phyloP scores from a whole-genome alignment of 1,140 invertebrate species.

The Brachionus rotundiformis region DNA sequence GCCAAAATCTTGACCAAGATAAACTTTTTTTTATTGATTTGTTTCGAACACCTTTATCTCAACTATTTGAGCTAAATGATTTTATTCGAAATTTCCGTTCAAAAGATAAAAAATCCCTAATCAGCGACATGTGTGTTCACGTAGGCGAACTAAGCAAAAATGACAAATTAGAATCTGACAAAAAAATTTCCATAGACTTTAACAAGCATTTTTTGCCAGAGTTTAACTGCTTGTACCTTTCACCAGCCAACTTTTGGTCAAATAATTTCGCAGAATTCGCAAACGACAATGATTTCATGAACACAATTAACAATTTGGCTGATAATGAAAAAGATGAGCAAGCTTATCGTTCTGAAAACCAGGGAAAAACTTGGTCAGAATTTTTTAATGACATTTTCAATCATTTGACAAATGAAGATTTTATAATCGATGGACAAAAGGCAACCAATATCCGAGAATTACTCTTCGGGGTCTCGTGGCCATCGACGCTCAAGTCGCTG shows the following conservation, averaged over 20 bases:
- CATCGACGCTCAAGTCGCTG: neutral
- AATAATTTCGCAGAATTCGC: constrained; percentile 68
- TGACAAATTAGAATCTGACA: neutral
- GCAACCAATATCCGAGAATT: neutral
- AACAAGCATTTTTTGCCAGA: constrained; percentile 70
- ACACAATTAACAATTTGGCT: neutral
- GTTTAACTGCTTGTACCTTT: constrained; percentile 86
- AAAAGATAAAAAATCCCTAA: constrained; percentile 26
- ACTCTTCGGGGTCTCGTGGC: constrained; percentile 40
- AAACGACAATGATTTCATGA: constrained; percentile 54
- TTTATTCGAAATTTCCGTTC: constrained; percentile 35
- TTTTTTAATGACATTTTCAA: neutral
- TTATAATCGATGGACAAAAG: constrained; percentile 23
- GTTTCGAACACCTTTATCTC: constrained; percentile 24
- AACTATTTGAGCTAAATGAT: constrained; percentile 26
- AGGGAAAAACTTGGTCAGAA: constrained; percentile 2
- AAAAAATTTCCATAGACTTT: constrained; percentile 15
- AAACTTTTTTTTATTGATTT: constrained; percentile 32
- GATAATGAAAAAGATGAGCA: neutral
- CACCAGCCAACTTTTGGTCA: constrained; percentile 89
- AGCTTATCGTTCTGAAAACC: neutral
- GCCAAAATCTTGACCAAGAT: neutral
- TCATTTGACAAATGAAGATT: constrained; percentile 5
- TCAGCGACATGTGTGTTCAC: neutral
- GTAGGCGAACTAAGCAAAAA: constrained; percentile 15